phyloP scores from a whole-genome alignment of 1,140 invertebrate genomes.

The Drosophila hydei region DNA sequence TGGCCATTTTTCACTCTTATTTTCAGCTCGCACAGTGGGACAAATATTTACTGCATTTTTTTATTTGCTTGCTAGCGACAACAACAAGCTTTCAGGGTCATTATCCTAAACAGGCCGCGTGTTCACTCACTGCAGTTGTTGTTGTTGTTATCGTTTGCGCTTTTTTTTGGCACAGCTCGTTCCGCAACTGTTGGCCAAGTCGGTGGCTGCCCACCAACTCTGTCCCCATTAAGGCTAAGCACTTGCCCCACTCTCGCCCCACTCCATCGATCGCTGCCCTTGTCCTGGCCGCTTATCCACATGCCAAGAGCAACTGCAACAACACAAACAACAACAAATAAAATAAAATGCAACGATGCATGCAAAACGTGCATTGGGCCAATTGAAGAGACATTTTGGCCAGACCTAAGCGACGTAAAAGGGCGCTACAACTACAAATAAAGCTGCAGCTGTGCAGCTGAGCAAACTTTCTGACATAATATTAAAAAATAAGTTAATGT shows the following conservation, averaged over 20 bases:
- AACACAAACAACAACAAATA: constrained; percentile 25
- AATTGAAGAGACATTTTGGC: constrained; percentile 31
- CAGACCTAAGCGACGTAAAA: constrained; percentile 15
- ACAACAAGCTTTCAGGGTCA: constrained; percentile 55
- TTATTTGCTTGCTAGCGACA: constrained; percentile 28
- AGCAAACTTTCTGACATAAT: too few relatives aligned
- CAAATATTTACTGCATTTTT: constrained; percentile 30
- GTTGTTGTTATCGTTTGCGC: background rate
- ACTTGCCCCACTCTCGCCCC: constrained; percentile 9
- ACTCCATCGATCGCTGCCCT: constrained; percentile 51
- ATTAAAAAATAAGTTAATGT: too few relatives aligned
- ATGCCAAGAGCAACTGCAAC: constrained; percentile 49
- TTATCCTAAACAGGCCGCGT: constrained; percentile 61
- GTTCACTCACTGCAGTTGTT: constrained; percentile 8
- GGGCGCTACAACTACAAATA: constrained; percentile 13
- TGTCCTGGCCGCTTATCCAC: constrained; percentile 42
- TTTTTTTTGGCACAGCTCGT: constrained; percentile 41
- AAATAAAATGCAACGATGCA: constrained; percentile 53
- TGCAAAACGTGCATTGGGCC: constrained; percentile 50
- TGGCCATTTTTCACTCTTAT: constrained; percentile 55
- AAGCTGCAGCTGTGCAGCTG: background rate
- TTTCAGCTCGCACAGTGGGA: constrained; percentile 21
- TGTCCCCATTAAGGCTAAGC: constrained; percentile 22
- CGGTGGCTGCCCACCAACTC: constrained; percentile 15
- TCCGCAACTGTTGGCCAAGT: constrained; percentile 31